Base-by-base conservation (phyloP, 2,113 vertebrate species). In the Oryzias curvinotus region DNA sequence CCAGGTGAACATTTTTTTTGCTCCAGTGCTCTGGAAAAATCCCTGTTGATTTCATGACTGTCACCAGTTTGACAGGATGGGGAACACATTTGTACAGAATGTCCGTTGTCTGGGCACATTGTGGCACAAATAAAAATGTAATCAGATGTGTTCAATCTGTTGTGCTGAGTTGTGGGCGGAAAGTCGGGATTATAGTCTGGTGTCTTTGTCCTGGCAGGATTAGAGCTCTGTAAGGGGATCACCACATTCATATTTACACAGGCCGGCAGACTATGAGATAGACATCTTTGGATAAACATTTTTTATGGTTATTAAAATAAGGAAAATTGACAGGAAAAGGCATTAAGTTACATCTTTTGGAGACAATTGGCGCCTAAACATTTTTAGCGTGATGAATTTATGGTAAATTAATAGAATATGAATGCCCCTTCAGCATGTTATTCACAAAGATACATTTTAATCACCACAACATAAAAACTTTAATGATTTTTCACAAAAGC, bases 181-280 rank as follows among this genome's bases (percentile, higher is more conserved):
- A 78, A 75, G 65, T 75, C 68, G 16, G 88, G 85, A 90, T 90
- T 90, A 88, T 71, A 56, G 73, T 62, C 65, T 51, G 54, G 75
- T 81, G 75, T 82, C 81, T 89, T 86, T 85, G 78, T 83, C 70
- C 72, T 10, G 6, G 60, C 57, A 36, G 88, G 85, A 90, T 90
- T 90, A 88, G 36, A 69, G 59, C 62, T 78, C 58, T 78, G 57
- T 84, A 90, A 87, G 80, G 71, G 71, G 82, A 87, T 90, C 83
- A 87, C 70, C 17, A 78, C 69, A 90, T 87, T 77, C 78, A 83
- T 87, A 88, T 86, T 80, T 75, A 87, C 55, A 59, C 44, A 0
- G 14, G 68, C 60, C 68, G 62, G 65, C 62, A 52, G 52, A 65
- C 48, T 65, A 64, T 72, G 14, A 58, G 53, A 63, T 26, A 58